These are phyloP conservation scores for Sitta carolinensis DNA, from an alignment of 2,797 vertebrate genomes.

Conservation along the genomic window DNA sequence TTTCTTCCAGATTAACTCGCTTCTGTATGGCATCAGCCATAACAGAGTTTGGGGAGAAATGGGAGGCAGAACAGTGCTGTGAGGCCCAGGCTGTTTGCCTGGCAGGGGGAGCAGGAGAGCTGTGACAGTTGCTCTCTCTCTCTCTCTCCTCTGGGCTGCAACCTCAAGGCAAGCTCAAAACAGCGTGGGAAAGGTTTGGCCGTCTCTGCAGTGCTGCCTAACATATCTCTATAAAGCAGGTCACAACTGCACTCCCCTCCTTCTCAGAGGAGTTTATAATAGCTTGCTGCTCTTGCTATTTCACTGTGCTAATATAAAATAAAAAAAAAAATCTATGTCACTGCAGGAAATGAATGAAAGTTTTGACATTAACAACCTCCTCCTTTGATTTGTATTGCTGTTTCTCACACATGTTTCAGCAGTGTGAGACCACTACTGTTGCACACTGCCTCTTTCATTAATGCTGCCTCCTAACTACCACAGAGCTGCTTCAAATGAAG, in stretches of 20 bases:
- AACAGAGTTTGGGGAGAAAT: not conserved
- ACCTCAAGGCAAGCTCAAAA: not conserved
- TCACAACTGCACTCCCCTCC: not conserved
- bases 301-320: not conserved
- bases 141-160: not conserved
- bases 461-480: slow-evolving; percentile 35
- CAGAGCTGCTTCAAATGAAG: slow-evolving; percentile 37
- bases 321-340: slow-evolving; percentile 1
- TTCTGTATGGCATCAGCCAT: not conserved
- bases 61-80: not conserved
- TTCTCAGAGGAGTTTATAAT: slow-evolving; percentile 18
- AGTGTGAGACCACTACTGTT: not conserved
- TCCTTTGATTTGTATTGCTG: slow-evolving; percentile 49
- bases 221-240: not conserved
- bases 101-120: slow-evolving; percentile 42
- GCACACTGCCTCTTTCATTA: slow-evolving; percentile 46
- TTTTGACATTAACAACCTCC: slow-evolving; percentile 31
- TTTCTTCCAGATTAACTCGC: not conserved
- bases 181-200: not conserved
- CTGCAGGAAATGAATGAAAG: slow-evolving; percentile 41
- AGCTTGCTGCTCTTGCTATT: slow-evolving; percentile 4
- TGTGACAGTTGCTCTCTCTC: not conserved
- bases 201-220: not conserved
- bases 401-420: slow-evolving; percentile 21
- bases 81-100: not conserved